These are phyloP conservation scores for Hydrozoanthus tunicans DNA, from an alignment of 64 coral and sea anemone genomes.

Conservation along the genomic window DNA sequence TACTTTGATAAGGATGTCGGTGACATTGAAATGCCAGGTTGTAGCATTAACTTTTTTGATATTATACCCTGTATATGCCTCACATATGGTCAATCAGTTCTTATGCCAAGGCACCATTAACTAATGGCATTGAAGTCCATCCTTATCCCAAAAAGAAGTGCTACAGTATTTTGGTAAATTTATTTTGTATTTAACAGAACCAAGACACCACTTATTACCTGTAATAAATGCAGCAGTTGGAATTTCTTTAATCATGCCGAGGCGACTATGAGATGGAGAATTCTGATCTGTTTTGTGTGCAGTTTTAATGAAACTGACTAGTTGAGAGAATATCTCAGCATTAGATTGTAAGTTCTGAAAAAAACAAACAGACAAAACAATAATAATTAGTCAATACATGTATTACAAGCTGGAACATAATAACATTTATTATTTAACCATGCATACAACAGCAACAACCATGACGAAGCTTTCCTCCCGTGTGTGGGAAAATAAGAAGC, in stretches of 20 bases:
- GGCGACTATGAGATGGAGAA: neutral
- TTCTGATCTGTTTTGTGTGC: constrained; percentile 16
- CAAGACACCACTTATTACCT: neutral
- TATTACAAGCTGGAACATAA: no score
- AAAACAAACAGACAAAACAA: neutral
- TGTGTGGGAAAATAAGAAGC: no score
- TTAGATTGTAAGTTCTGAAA: constrained; percentile 39
- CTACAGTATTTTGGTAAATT: neutral
- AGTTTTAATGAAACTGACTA: constrained; percentile 33
- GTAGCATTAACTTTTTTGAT: no score
- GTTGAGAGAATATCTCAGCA: constrained; percentile 40
- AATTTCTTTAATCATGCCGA: constrained; percentile 45
- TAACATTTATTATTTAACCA: no score
- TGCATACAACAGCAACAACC: neutral
- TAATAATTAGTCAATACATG: no score
- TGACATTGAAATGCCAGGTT: no score
- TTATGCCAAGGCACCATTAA: no score
- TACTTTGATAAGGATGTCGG: no score
- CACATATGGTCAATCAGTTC: no score
- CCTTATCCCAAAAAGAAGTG: neutral
- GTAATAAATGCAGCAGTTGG: constrained; percentile 53
- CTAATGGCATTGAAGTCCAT: no score
- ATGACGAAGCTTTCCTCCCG: no score
- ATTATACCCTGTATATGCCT: no score
- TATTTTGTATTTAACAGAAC: neutral